These are phyloP conservation scores for Limenitis camilla DNA, from an alignment of 2,888 invertebrate species.

Conservation along the genomic window DNA sequence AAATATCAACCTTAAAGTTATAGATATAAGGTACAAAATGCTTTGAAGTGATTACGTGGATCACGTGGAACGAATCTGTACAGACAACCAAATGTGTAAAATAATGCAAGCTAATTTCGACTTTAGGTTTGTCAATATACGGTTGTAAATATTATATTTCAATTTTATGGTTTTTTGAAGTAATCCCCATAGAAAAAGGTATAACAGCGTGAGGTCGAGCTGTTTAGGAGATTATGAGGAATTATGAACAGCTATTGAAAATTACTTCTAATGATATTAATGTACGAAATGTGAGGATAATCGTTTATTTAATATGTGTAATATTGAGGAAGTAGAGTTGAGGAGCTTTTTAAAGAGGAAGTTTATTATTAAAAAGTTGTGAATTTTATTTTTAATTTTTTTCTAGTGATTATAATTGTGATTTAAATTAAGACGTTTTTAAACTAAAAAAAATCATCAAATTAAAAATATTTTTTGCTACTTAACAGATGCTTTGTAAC, in stretches of 20 bases:
- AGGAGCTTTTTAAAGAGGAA: neutral
- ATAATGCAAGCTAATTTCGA: neutral
- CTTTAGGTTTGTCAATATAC: neutral
- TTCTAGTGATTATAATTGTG: neutral
- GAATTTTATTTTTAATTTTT: neutral
- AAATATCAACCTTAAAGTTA: neutral
- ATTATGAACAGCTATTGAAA: constrained; percentile 17
- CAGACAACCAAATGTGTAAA: neutral
- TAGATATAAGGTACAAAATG: neutral
- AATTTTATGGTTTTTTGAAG: constrained; percentile 1
- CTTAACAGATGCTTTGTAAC: too few relatives aligned
- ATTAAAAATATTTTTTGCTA: too few relatives aligned
- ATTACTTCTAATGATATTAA: constrained; percentile 15
- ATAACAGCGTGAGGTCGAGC: constrained; percentile 23
- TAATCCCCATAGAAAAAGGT: constrained; percentile 17
- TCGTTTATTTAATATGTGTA: too few relatives aligned
- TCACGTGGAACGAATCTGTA: constrained; percentile 1
- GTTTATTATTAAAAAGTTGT: neutral
- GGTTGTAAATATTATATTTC: neutral
- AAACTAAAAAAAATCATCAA: too few relatives aligned
- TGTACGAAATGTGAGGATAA: too few relatives aligned
- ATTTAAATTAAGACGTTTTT: too few relatives aligned
- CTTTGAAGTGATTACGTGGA: neutral
- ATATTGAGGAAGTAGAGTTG: neutral
- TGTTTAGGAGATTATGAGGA: constrained; percentile 23